Evolutionary conservation across 2,113 vertebrate species (phyloP), one percentile per base, ranked within the genome.

Genomic region (Dicaeum eximium): DNA sequence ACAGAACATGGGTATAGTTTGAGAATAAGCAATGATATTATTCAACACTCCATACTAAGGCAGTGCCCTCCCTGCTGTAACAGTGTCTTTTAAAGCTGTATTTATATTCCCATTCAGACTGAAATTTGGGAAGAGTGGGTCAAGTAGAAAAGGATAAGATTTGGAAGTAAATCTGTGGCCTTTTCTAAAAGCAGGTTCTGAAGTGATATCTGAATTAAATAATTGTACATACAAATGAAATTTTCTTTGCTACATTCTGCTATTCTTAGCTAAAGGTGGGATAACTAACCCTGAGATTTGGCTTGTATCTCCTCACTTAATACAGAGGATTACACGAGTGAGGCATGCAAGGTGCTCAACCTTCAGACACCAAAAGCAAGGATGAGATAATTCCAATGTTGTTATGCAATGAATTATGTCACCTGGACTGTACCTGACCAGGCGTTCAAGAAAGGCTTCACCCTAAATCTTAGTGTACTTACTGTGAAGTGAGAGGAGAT

Each of bases 381-480:
- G 38, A n/a, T 66, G 37, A 80, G 35, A n/a, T 22, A 48, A 69
- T 45, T 72, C 28, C 17, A 31, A 2, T 37, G 11, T 14, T 53
- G 8, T 61, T 65, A 23, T 11, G 21, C 37, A 57, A 13, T 2
- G 1, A 69, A 45, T 53, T 57, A 15, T 1, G 0, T 35, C 23
- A 3, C 42, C 40, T 53, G 57, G 22, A 23, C 40, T 61, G 24
- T 28, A 31, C 16, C n/a, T 66, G 27, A 77, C 12, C 16, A 77
- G 15, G 13, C 24, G 24, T 42, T 93, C 44, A 56, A 45, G 42
- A 81, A 87, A 79, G 11, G 25, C 19, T 72, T 87, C 33, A 17
- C 11, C 7, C 6, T 6, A 73, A 86, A 51, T 5, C 4, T 81
- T 51, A 69, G 69, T 12, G 40, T 21, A 13, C 23, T 78, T 2